These are phyloP conservation scores for Mayetiola destructor DNA, from an alignment of 2,888 invertebrate genomes.

Conservation along the genomic window DNA sequence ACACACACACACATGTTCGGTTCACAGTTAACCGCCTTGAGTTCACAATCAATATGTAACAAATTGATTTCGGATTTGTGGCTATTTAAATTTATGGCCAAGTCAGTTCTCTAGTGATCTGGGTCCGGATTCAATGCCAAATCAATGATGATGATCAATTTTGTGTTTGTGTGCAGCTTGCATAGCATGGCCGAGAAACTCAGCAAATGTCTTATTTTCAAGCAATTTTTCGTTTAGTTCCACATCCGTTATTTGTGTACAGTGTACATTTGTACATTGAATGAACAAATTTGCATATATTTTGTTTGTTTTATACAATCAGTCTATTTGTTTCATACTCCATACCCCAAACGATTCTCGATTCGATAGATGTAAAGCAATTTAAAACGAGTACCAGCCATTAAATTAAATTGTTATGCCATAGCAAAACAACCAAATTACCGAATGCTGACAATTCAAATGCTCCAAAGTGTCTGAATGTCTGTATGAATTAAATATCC, in stretches of 20 bases:
- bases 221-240: neutral
- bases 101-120: neutral
- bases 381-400: constrained; percentile 2
- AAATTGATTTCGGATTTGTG: constrained; percentile 12
- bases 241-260: no score
- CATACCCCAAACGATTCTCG: neutral
- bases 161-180: neutral
- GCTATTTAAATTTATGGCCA: neutral
- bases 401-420: constrained; percentile 11
- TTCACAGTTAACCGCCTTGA: neutral
- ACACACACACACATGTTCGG: no score
- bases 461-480: neutral
- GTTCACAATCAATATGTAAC: constrained; percentile 1
- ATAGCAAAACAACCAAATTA: neutral
- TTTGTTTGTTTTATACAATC: neutral
- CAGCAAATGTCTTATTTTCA: neutral
- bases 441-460: neutral
- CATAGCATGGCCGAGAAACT: neutral
- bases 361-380: constrained; percentile 4
- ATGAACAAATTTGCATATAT: no score
- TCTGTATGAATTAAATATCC: neutral
- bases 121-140: neutral
- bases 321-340: neutral
- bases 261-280: no score
- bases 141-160: neutral